These are phyloP conservation scores for Drosophila gunungcola DNA, from an alignment of 1,140 invertebrate species.

Conservation along the genomic window DNA sequence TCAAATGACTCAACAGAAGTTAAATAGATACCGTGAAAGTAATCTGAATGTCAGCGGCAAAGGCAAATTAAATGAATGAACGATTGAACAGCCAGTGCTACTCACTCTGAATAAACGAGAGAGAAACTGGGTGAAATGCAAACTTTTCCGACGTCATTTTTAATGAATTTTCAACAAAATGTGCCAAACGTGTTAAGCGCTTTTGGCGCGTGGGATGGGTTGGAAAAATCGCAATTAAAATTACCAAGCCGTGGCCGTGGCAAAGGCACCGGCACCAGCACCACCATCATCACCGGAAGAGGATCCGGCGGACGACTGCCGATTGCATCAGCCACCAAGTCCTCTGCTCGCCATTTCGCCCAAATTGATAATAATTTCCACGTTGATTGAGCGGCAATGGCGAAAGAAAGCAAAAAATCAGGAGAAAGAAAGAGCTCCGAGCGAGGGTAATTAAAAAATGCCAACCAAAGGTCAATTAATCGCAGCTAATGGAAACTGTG, in stretches of 20 bases:
- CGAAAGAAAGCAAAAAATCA: slow-evolving; percentile 13
- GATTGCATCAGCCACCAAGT: slow-evolving; percentile 21
- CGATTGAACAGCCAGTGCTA: slow-evolving; percentile 46
- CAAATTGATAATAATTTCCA: slow-evolving; percentile 80
- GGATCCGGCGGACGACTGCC: slow-evolving; percentile 24
- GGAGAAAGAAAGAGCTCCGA: slow-evolving; percentile 23
- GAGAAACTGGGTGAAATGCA: slow-evolving; percentile 52
- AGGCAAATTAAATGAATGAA: slow-evolving; percentile 58
- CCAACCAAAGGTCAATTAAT: slow-evolving; percentile 59
- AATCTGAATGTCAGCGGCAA: slow-evolving; percentile 56
- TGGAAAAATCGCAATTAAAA: slow-evolving; percentile 78
- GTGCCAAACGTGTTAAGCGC: slow-evolving; percentile 62
- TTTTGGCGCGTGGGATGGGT: background rate
- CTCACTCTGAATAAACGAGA: slow-evolving; percentile 45
- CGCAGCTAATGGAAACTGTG: slow-evolving; percentile 51
- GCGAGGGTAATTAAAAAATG: slow-evolving; percentile 61
- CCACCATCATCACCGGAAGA: too few relatives aligned
- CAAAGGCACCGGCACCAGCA: background rate
- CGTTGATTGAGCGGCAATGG: slow-evolving; percentile 57
- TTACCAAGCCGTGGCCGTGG: slow-evolving; percentile 52
- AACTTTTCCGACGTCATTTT: slow-evolving; percentile 74
- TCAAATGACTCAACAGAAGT: slow-evolving; percentile 73
- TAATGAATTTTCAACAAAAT: slow-evolving; percentile 81
- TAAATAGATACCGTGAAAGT: slow-evolving; percentile 76
- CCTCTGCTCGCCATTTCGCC: slow-evolving; percentile 23